Base-by-base conservation (phyloP, 2,888 invertebrate genomes). In the Drosophila eohydei region DNA sequence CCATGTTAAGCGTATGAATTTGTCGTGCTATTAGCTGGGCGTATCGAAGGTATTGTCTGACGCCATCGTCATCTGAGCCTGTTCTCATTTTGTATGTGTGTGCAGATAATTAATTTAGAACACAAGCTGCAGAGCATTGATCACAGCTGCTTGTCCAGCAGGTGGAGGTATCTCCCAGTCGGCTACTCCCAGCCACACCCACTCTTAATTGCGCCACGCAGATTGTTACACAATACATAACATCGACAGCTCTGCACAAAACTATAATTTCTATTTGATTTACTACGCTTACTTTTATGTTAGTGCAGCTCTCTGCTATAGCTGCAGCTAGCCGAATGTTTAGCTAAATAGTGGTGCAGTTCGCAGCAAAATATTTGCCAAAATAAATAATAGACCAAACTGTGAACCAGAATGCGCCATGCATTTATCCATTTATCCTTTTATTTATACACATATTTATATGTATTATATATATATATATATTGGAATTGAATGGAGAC, bases 341-440 rank as follows among this genome's bases (percentile, higher is more conserved):
- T 57, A 61, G 58, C 54, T 65, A 59, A 59, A 54, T 55, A 43
- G 62, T 68, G 16, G 50, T 54, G 50, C 30, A 68, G 51, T 52
- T 16, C 28, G 44, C 38, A 40, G 38, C 21, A 56, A 71, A 63
- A 61, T 51, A 64, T 61, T 60, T 60, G 14, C 60, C 63, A 61
- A 48, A 57, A 77, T 72, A 61, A 68, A 68, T 77, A 68, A 57
- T 58, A 43, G 9, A 38, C 36, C 26, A 32, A 16, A 11, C 30
- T 21, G 65, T 32, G 60, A 34, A 58, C 46, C 50, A 60, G 50
- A 40, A 34, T 68, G 60, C 50, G 60, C 57, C 58, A 52, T 59
- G 41, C 70, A 74, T 74, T 67, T 48, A 68, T 41, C 36, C 57
- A 71, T 71, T 43, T 55, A 71, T 58, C 44, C 30, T 50, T 43